These are phyloP conservation scores for Tokudaia muenninki DNA, from an alignment of 2,797 vertebrate species.

Conservation along the genomic window DNA sequence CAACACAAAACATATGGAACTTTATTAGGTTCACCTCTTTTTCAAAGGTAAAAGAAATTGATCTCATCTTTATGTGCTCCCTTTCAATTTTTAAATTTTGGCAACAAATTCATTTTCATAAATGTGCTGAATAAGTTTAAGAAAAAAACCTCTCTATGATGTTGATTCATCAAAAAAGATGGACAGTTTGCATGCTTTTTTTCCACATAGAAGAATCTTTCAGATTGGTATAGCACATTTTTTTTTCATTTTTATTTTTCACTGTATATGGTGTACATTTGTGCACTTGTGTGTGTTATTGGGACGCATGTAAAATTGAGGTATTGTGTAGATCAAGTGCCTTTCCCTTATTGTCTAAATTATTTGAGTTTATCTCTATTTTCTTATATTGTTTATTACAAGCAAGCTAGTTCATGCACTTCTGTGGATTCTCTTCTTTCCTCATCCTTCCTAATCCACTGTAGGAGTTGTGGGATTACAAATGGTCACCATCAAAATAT, in stretches of 20 bases:
- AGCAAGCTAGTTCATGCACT: background rate
- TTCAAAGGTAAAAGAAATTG: background rate
- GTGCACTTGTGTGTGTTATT: background rate
- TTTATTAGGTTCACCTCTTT: background rate
- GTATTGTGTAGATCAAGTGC: background rate
- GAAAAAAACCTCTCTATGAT: slow-evolving; percentile 16
- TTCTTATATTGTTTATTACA: background rate
- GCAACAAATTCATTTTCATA: background rate
- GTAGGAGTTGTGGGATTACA: background rate
- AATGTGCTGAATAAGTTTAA: background rate
- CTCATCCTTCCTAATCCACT: background rate
- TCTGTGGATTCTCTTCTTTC: background rate
- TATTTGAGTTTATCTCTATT: background rate
- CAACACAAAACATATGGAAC: background rate
- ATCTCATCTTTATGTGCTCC: background rate
- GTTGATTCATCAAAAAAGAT: background rate
- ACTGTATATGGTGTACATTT: background rate
- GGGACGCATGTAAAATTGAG: background rate
- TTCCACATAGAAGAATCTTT: background rate
- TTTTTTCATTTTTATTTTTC: background rate
- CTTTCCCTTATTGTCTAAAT: background rate
- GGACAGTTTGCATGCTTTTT: slow-evolving; percentile 14
- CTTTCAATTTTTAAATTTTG: slow-evolving; percentile 47
- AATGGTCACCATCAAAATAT: background rate
- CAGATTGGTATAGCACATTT: background rate